A percentile compares a stretch with the other conserved stretches of the same genome.
phyloP scores from a whole-genome alignment of 2,113 vertebrate genomes.

The Collichthys lucidus region DNA sequence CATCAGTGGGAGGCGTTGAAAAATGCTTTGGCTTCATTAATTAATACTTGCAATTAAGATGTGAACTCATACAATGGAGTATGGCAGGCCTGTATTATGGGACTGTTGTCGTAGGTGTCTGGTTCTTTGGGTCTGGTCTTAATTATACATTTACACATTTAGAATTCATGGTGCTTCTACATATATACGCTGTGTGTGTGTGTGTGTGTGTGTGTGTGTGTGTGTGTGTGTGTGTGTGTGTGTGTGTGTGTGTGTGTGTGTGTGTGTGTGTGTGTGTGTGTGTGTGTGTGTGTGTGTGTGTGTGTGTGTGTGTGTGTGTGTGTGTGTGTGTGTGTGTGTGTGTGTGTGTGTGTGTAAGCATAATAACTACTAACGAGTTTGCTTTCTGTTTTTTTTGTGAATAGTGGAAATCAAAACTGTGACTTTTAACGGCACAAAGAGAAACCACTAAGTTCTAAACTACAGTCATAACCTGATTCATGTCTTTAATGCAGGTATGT shows the following conservation, averaged over 20 bases:
- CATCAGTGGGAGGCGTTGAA: not conserved
- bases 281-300: conserved; percentile 11
- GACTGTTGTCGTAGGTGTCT: not conserved
- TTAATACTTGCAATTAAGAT: not conserved
- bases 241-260: conserved; percentile 11
- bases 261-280: conserved; percentile 8
- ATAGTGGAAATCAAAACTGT: not conserved
- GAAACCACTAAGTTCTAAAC: not conserved
- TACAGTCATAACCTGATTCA: not conserved
- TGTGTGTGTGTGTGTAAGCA: not conserved
- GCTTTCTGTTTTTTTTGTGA: not conserved
- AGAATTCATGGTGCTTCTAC: not conserved
- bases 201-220: not conserved
- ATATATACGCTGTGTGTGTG: not conserved
- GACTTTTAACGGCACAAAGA: not conserved
- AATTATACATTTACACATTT: not conserved
- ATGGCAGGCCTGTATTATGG: not conserved
- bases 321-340: conserved; percentile 11
- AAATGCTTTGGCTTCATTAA: not conserved
- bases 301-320: conserved; percentile 8
- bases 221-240: conserved; percentile 8
- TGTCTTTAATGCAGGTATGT: not conserved
- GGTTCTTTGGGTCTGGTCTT: not conserved
- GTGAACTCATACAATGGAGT: not conserved
- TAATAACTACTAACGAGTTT: not conserved